Conservation (phyloP, 1,140 invertebrate species). For the Melipona quadrifasciata region DNA sequence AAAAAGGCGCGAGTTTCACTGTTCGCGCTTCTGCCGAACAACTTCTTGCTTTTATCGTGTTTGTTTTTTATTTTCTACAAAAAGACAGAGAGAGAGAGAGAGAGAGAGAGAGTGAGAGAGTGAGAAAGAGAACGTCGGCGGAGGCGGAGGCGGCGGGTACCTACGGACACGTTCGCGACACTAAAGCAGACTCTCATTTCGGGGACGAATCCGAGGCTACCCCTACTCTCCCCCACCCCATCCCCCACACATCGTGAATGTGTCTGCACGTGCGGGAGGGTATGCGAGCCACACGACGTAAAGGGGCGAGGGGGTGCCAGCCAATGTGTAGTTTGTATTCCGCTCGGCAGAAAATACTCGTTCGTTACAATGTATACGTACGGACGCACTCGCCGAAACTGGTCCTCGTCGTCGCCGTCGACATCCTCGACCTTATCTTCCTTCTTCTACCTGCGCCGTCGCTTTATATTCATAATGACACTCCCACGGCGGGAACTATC, state of each 20-base stretch:
- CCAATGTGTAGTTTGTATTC: constrained; percentile 75
- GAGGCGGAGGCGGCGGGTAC: constrained; percentile 8
- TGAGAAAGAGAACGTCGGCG: not conserved
- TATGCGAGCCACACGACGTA: not conserved
- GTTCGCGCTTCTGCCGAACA: not conserved
- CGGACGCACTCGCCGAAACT: constrained; percentile 59
- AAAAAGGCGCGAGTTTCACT: not conserved
- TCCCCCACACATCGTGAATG: constrained; percentile 38
- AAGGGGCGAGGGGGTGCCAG: constrained; percentile 13
- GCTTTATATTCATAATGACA: constrained; percentile 68
- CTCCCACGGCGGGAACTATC: constrained; percentile 42
- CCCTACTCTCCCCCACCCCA: not conserved
- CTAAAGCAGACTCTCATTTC: constrained; percentile 63
- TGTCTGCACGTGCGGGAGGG: constrained; percentile 66
- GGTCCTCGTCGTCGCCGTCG: constrained; percentile 42
- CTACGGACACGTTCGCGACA: constrained; percentile 56
- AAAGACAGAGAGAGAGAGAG: not conserved
- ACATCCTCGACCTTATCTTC: constrained; percentile 27
- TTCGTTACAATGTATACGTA: constrained; percentile 65
- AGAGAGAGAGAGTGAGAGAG: not conserved
- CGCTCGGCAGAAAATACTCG: constrained; percentile 68
- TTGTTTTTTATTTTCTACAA: too few relatives aligned
- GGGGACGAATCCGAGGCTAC: constrained; percentile 55
- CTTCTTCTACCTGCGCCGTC: constrained; percentile 6
- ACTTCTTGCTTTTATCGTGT: not conserved